phyloP scores from a whole-genome alignment of 1,140 invertebrate species.

The Cydia amplana region DNA sequence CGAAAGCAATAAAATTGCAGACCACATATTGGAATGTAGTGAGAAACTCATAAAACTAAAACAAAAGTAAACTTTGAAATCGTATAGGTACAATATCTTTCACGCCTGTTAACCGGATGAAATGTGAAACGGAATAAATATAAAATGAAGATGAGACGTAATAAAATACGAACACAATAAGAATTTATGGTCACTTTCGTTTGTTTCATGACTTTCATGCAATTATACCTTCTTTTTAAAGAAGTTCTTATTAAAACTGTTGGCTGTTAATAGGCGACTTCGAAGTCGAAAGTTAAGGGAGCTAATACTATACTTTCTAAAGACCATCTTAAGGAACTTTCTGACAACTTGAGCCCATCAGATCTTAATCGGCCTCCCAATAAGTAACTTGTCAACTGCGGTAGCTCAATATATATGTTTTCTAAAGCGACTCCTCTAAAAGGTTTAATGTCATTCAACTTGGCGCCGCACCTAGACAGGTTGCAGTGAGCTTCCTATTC shows the following conservation, averaged over 20 bases:
- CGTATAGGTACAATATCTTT: not conserved
- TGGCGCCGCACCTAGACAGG: not conserved
- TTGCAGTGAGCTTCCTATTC: not conserved
- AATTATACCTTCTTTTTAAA: not conserved
- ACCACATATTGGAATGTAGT: not conserved
- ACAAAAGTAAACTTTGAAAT: not conserved
- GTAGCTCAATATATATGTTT: not conserved
- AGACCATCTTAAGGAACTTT: too few relatives aligned
- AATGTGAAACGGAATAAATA: not conserved
- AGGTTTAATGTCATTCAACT: not conserved
- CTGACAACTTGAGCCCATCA: not conserved
- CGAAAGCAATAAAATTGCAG: not conserved
- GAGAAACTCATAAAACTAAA: not conserved
- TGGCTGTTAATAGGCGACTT: too few relatives aligned
- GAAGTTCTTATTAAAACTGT: too few relatives aligned
- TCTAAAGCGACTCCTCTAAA: not conserved
- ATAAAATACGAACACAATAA: not conserved
- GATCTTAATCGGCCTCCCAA: not conserved
- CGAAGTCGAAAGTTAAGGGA: too few relatives aligned
- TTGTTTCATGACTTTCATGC: not conserved
- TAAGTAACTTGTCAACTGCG: slow-evolving; percentile 1
- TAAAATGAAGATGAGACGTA: not conserved
- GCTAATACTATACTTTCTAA: too few relatives aligned
- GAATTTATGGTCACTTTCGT: not conserved
- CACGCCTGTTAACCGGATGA: not conserved